Conservation (phyloP, 2,888 invertebrate genomes). For the Drosophila ezoana region DNA sequence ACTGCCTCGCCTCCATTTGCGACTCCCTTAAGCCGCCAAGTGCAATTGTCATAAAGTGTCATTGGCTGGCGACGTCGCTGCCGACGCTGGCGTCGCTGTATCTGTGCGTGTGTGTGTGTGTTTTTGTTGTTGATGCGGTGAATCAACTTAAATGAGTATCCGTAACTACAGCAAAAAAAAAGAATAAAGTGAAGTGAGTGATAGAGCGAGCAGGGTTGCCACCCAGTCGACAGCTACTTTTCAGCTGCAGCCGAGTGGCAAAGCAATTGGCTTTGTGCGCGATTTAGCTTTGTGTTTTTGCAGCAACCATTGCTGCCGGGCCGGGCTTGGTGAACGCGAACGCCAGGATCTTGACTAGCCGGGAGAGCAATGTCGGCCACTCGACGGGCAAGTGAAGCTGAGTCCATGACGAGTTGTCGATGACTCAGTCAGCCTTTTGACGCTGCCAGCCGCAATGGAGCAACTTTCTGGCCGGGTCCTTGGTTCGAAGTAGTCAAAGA, state of each 20-base stretch:
- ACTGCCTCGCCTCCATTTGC: constrained; percentile 1
- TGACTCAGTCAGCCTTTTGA: constrained; percentile 31
- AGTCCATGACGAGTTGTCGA: constrained; percentile 17
- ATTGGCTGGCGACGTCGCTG: constrained; percentile 70
- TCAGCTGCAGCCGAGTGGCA: constrained; percentile 37
- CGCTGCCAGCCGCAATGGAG: constrained; percentile 9
- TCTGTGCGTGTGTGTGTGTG: constrained; percentile 19
- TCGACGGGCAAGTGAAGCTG: constrained; percentile 10
- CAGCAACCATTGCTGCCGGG: constrained; percentile 33
- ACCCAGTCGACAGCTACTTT: constrained; percentile 14
- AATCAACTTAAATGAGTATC: constrained; percentile 81
- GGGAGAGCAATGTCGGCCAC: constrained; percentile 19
- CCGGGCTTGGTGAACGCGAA: background rate
- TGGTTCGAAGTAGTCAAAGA: constrained; percentile 3
- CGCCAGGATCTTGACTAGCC: background rate
- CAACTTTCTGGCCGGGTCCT: constrained; percentile 9
- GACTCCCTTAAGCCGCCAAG: constrained; percentile 64
- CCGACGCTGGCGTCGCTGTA: constrained; percentile 2
- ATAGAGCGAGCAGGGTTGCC: constrained; percentile 9
- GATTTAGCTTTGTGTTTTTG: constrained; percentile 62
- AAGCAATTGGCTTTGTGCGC: constrained; percentile 72
- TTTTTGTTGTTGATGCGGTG: constrained; percentile 69
- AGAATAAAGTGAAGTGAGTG: background rate
- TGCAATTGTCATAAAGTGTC: constrained; percentile 83
- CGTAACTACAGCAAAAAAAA: constrained; percentile 59